Base-by-base conservation (phyloP, 1,140 invertebrate genomes). In the Nylanderia fulva region DNA sequence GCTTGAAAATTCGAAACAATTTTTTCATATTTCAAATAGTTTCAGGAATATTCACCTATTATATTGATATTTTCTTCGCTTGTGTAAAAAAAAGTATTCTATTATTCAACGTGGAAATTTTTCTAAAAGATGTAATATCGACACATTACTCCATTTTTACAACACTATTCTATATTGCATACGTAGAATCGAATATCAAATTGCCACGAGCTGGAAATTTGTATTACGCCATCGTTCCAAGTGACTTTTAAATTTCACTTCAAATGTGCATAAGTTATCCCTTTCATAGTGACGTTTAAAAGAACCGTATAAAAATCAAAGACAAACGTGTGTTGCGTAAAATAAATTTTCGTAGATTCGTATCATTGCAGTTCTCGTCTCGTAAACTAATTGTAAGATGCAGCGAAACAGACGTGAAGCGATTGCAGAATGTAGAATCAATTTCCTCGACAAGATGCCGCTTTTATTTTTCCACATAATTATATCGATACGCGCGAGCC, bases 401-500 rank as follows among this genome's bases (percentile, higher is more conserved):
- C 36, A n/a, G 21, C 36, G 24, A 82, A 72, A 71, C 36, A 63
- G 5, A 3, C 13, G 11, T 13, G 45, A 48, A 0, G 71, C 77
- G 3, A 42, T 27, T 7, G 18, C 1, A 15, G 13, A 33, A 71
- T 82, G 18, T 1, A 15, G 13, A 33, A 71, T 82, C 66, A 72
- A 72, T 82, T 82, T 71, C 18, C 27, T 13, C 21, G 24, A 71
- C 24, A 1, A 63, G 36, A 18, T 0, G 29, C 48, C n/a, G 3
- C n/a, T 45, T 82, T 71, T 71, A 80, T 80, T 80, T 80, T 71
- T 72, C 52, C 52, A 60, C 52, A 18, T 74, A 56, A 87, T 76
- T 72, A 64, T 83, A 64, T 83, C 60, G 24, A 27, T n/a, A 21
- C 13, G 36, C n/a, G 21, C 21, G n/a, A n/a, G 1, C 8, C 27